Evolutionary conservation across 92 coral and sea anemone species (phyloP).

Genomic region (Porites cylindrica): DNA sequence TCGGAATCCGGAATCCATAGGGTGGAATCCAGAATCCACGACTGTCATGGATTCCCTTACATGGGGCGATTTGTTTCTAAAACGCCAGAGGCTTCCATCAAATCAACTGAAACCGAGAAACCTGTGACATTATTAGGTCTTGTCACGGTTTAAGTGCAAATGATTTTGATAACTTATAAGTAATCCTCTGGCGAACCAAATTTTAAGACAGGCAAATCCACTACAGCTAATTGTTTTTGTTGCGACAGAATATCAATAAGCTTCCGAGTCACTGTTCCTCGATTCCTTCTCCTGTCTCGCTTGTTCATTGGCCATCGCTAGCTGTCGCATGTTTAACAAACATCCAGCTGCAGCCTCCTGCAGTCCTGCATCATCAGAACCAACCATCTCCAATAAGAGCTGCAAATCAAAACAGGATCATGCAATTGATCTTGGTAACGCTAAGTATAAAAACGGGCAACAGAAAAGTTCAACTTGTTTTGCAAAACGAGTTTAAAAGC

Average conservation of each 20-base stretch:
- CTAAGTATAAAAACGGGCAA: background rate
- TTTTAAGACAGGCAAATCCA: background rate
- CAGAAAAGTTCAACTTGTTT: too few relatives aligned
- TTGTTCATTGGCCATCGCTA: slow-evolving; percentile 86
- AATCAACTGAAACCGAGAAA: too few relatives aligned
- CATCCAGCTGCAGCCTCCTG: slow-evolving; percentile 98
- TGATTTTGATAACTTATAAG: too few relatives aligned
- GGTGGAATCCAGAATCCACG: too few relatives aligned
- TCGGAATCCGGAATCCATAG: too few relatives aligned
- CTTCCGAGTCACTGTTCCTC: slow-evolving; percentile 3
- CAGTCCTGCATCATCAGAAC: slow-evolving; percentile 86
- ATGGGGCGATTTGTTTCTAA: too few relatives aligned
- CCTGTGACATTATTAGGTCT: too few relatives aligned
- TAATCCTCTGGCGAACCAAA: too few relatives aligned
- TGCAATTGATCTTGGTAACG: background rate
- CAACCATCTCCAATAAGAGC: slow-evolving; percentile 94
- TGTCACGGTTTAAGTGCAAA: too few relatives aligned
- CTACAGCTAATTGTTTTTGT: background rate
- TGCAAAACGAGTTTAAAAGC: background rate
- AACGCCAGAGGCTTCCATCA: too few relatives aligned
- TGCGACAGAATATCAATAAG: background rate
- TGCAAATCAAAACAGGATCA: slow-evolving; percentile 1
- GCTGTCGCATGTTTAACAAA: slow-evolving; percentile 79
- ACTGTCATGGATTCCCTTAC: too few relatives aligned
- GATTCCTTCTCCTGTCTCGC: slow-evolving; percentile 56